Evolutionary conservation across 2,113 vertebrate genomes (phyloP).

Genomic region (Anas platyrhynchos): DNA sequence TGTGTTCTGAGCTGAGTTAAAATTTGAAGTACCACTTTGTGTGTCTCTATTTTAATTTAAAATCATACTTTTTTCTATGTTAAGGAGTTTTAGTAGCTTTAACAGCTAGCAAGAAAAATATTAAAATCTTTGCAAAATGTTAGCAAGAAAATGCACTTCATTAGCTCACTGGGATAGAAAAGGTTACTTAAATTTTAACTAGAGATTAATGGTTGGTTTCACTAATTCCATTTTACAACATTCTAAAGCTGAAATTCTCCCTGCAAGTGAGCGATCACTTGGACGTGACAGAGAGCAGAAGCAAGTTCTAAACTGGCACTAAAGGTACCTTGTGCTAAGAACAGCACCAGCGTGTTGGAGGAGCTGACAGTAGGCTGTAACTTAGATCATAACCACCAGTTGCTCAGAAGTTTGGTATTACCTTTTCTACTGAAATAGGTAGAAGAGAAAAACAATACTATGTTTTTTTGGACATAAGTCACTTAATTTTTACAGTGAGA

Average conservation of each 20-base stretch:
- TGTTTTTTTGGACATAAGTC: background rate
- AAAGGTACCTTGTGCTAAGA: background rate
- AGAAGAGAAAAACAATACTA: background rate
- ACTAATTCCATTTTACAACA: slow-evolving; percentile 12
- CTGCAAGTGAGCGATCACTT: background rate
- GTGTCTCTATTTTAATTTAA: slow-evolving; percentile 56
- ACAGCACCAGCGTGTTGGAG: background rate
- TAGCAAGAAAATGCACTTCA: slow-evolving; percentile 72
- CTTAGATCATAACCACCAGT: background rate
- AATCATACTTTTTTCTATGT: background rate
- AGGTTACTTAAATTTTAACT: slow-evolving; percentile 68
- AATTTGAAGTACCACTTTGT: background rate
- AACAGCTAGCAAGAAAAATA: slow-evolving; percentile 40
- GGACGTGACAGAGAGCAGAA: background rate
- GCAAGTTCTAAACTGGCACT: background rate
- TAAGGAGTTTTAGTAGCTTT: slow-evolving; percentile 44
- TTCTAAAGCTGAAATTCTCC: slow-evolving; percentile 1
- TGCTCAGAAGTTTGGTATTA: background rate
- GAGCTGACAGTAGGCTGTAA: background rate
- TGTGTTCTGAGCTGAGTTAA: slow-evolving; percentile 18
- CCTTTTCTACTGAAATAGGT: background rate
- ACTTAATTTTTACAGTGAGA: background rate
- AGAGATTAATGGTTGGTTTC: slow-evolving; percentile 54
- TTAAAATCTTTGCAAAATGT: slow-evolving; percentile 59
- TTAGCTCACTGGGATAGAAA: slow-evolving; percentile 57